Evolutionary conservation across 2,113 vertebrate species (phyloP).

Genomic region (Anoura caudifer): DNA sequence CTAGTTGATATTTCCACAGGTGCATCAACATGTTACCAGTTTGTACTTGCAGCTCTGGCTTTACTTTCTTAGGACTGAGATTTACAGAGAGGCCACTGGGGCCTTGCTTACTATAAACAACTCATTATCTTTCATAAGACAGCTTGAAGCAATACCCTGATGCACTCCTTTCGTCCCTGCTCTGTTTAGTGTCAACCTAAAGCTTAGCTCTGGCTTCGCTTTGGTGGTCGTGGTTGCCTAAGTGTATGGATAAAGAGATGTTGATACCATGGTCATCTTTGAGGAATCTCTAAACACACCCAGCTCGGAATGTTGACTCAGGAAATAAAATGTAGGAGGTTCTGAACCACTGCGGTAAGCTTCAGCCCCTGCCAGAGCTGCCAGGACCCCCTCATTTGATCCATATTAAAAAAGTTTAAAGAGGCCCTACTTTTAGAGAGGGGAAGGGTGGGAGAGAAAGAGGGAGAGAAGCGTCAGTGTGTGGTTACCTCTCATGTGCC

Average conservation of each 20-base stretch:
- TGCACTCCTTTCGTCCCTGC: neutral
- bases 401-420: neutral
- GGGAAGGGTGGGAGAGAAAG: no score
- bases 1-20: neutral
- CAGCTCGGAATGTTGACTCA: neutral
- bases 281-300: neutral
- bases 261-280: neutral
- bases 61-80: neutral
- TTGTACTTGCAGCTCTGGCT: neutral
- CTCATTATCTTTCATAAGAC: neutral
- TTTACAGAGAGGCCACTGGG: neutral
- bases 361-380: neutral
- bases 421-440: neutral
- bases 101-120: slow-evolving; percentile 7
- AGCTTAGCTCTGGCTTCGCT: neutral
- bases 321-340: neutral
- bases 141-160: neutral
- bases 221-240: neutral
- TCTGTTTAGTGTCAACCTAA: neutral
- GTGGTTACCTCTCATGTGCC: no score
- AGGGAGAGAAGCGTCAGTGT: no score
- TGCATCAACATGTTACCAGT: neutral
- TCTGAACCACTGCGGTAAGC: neutral
- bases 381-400: neutral
- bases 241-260: neutral